Conservation (phyloP, 2,888 invertebrate species). For the Mamestra brassicae region DNA sequence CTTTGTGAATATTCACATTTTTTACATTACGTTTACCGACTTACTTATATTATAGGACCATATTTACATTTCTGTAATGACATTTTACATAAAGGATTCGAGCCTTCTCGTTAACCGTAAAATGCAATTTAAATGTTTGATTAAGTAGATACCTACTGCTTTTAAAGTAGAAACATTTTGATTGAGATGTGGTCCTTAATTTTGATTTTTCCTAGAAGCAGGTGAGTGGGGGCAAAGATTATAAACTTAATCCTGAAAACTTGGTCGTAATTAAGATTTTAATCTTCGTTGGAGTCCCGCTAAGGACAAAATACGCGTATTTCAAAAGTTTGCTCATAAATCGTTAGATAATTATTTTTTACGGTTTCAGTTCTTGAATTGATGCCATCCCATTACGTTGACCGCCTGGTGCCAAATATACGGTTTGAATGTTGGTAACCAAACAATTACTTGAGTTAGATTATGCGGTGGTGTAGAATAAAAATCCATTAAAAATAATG, state of each 20-base stretch:
- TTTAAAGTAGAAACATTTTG: slow-evolving; percentile 27
- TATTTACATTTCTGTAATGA: slow-evolving; percentile 54
- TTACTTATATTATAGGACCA: slow-evolving; percentile 44
- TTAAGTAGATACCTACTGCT: slow-evolving; percentile 14
- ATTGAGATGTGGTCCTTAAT: slow-evolving; percentile 68
- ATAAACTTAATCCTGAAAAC: slow-evolving; percentile 84
- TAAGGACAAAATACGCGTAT: slow-evolving; percentile 80
- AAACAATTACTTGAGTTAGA: slow-evolving; percentile 26
- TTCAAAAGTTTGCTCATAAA: slow-evolving; percentile 84
- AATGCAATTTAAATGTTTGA: slow-evolving; percentile 38
- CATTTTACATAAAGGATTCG: slow-evolving; percentile 38
- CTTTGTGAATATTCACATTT: slow-evolving; percentile 65
- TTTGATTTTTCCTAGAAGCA: slow-evolving; percentile 71
- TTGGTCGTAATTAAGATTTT: slow-evolving; percentile 88
- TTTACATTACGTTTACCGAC: slow-evolving; percentile 62
- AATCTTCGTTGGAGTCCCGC: slow-evolving; percentile 79
- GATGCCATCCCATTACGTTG: slow-evolving; percentile 49
- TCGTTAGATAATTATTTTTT: slow-evolving; percentile 83
- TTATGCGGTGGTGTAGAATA: neutral
- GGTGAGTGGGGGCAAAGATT: slow-evolving; percentile 77
- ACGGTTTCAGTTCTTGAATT: slow-evolving; percentile 66
- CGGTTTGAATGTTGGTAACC: slow-evolving; percentile 23
- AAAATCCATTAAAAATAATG: neutral
- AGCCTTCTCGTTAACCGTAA: slow-evolving; percentile 23
- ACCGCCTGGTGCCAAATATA: slow-evolving; percentile 49